Percentiles rank a stretch among this genome's conserved stretches.
Evolutionary conservation across 2,888 invertebrate species (phyloP).

Genomic region (Xanthia icteritia): DNA sequence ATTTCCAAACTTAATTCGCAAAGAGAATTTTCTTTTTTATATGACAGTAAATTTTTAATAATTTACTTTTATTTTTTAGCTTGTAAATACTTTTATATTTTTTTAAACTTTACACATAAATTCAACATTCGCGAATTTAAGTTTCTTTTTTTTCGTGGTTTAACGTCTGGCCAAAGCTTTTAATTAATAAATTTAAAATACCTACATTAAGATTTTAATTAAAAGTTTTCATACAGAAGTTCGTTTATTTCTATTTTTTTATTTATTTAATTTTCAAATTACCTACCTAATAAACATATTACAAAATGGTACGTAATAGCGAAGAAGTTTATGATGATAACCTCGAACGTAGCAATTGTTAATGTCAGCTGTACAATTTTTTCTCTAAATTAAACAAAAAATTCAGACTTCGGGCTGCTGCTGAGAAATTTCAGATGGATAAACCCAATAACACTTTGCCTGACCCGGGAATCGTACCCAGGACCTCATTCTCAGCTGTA

Average conservation of each 20-base stretch:
- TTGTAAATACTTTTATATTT: neutral
- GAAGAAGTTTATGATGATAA: neutral
- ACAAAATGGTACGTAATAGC: neutral
- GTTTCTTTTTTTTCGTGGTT: neutral
- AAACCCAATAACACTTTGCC: neutral
- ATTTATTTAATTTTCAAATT: neutral
- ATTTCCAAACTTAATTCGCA: constrained; percentile 19
- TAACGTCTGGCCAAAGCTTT: neutral
- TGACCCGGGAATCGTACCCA: neutral
- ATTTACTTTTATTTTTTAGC: too few relatives aligned
- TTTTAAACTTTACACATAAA: neutral
- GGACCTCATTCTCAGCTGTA: neutral
- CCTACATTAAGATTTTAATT: neutral
- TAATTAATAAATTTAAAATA: neutral
- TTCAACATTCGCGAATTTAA: neutral
- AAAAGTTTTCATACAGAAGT: neutral
- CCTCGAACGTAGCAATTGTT: neutral
- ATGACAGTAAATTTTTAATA: neutral
- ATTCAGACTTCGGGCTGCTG: too few relatives aligned
- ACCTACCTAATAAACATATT: neutral
- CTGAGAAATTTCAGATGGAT: too few relatives aligned
- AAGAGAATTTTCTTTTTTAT: neutral
- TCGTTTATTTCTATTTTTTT: neutral
- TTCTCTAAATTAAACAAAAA: too few relatives aligned
- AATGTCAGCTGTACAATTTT: neutral